Percentiles rank a stretch among this genome's conserved stretches.
Evolutionary conservation across 2,797 vertebrate genomes (phyloP).

Genomic region (Callimico goeldii): DNA sequence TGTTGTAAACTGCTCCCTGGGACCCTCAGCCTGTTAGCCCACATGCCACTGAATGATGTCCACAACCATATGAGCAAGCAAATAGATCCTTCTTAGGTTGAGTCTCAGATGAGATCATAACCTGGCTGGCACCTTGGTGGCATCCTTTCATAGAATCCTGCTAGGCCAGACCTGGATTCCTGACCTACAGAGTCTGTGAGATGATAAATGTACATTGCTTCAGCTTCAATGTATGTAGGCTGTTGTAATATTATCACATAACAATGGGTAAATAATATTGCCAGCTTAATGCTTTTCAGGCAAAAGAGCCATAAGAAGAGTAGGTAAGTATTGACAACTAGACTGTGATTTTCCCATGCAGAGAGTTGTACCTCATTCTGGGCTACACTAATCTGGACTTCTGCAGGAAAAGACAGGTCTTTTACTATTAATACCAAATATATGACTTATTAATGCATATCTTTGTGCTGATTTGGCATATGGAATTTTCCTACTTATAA

Average conservation of each 20-base stretch:
- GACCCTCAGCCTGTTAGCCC: background rate
- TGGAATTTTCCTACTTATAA: background rate
- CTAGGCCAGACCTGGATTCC: background rate
- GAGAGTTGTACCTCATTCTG: background rate
- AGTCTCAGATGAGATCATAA: background rate
- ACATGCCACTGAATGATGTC: background rate
- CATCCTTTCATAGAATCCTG: background rate
- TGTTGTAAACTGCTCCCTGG: background rate
- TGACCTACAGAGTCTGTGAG: background rate
- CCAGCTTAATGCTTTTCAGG: background rate
- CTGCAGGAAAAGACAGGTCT: background rate
- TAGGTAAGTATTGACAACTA: background rate
- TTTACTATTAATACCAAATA: background rate
- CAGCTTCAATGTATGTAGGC: background rate
- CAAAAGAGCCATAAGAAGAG: background rate
- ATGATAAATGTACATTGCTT: background rate
- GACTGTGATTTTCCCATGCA: background rate
- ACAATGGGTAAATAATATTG: background rate
- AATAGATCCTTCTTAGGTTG: background rate
- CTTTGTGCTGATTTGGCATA: background rate
- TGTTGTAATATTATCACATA: background rate
- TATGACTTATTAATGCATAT: background rate
- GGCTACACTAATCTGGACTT: background rate
- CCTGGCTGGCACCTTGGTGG: background rate
- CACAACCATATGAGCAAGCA: background rate